phyloP scores from a whole-genome alignment of 1,140 invertebrate species.

The Pogonus chalceus region DNA sequence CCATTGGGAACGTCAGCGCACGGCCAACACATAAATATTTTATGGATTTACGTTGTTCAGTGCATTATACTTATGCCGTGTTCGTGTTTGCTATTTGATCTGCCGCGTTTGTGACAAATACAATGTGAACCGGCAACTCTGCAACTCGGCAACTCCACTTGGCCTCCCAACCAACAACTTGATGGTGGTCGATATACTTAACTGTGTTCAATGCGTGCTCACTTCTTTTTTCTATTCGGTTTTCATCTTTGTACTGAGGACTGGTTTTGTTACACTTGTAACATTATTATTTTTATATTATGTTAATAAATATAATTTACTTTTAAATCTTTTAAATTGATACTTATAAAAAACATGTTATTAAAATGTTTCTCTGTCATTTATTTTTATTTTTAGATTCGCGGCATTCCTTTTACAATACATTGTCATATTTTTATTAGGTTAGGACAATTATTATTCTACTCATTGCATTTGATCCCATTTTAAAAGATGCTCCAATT shows the following conservation, averaged over 20 bases:
- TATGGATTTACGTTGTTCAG: slow-evolving; percentile 36
- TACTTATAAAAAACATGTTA: too few relatives aligned
- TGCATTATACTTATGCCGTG: slow-evolving; percentile 37
- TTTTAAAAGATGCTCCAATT: too few relatives aligned
- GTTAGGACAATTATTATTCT: too few relatives aligned
- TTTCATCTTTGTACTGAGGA: not conserved
- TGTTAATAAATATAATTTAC: too few relatives aligned
- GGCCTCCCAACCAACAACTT: too few relatives aligned
- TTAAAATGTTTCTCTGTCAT: too few relatives aligned
- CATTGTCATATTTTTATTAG: too few relatives aligned
- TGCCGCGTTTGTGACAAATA: slow-evolving; percentile 15
- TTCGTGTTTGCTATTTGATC: slow-evolving; percentile 35
- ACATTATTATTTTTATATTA: not conserved
- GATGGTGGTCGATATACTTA: not conserved
- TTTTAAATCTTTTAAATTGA: too few relatives aligned
- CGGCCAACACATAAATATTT: slow-evolving; percentile 35
- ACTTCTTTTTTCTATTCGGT: not conserved
- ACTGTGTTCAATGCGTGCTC: not conserved
- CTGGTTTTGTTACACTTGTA: slow-evolving; percentile 1
- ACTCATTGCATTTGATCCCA: too few relatives aligned
- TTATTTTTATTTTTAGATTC: too few relatives aligned
- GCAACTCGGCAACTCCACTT: too few relatives aligned
- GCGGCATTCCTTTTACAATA: too few relatives aligned
- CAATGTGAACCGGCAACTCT: not conserved
- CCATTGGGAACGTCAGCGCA: slow-evolving; percentile 21